phyloP scores from a whole-genome alignment of 2,113 vertebrate species.

The Rynchops niger region DNA sequence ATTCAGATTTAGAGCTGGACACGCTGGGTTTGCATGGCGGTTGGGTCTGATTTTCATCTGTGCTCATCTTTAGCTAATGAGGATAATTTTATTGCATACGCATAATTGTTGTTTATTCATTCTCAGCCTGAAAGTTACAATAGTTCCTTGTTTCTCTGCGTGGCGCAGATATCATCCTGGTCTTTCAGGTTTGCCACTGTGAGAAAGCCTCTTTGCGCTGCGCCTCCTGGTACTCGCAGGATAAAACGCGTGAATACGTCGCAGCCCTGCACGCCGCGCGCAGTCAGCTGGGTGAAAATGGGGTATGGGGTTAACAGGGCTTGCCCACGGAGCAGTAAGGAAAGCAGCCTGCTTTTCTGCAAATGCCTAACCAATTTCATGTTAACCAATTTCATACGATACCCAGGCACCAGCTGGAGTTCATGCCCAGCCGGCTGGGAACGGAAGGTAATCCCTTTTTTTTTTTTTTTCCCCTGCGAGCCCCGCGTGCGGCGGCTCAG shows the following conservation, averaged over 20 bases:
- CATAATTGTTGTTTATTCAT: constrained; percentile 52
- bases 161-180: constrained; percentile 2
- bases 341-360: background rate
- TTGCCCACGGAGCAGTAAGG: background rate
- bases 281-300: background rate
- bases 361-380: background rate
- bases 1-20: background rate
- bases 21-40: background rate
- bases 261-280: too few relatives aligned
- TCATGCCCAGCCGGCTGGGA: too few relatives aligned
- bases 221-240: background rate
- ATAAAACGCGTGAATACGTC: background rate
- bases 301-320: background rate
- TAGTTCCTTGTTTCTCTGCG: background rate
- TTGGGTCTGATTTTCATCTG: background rate
- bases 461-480: background rate
- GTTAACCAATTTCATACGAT: background rate
- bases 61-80: constrained; percentile 5
- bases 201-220: background rate
- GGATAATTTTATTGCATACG: background rate
- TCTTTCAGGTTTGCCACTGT: constrained; percentile 36
- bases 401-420: background rate
- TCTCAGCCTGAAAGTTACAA: background rate
- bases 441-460: background rate
- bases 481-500: background rate